Percentiles rank a stretch among this genome's conserved stretches.
phyloP scores from a whole-genome alignment of 1,140 invertebrate genomes.

The Bathynomus jamesi region DNA sequence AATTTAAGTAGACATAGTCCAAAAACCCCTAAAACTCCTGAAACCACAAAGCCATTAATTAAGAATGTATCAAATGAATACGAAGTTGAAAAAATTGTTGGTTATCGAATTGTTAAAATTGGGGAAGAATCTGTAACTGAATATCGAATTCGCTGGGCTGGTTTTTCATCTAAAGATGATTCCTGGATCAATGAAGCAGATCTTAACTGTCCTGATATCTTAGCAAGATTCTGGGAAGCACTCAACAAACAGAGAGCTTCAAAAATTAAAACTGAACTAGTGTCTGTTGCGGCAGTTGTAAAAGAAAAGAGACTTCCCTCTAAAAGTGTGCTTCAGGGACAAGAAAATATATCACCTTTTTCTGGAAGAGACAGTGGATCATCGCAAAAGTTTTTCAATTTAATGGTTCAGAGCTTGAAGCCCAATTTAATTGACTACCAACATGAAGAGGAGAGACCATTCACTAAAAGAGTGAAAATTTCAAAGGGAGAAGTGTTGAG shows the following conservation, averaged over 20 bases:
- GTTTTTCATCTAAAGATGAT: slow-evolving; percentile 14
- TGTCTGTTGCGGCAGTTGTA: too few relatives aligned
- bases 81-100: slow-evolving; percentile 27
- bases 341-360: neutral
- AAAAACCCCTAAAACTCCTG: neutral
- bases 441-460: neutral
- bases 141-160: slow-evolving; percentile 24
- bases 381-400: neutral
- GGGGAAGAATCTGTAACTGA: neutral
- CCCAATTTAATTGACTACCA: neutral
- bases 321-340: too few relatives aligned
- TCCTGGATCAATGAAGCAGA: slow-evolving; percentile 29
- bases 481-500: slow-evolving; percentile 16
- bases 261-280: neutral
- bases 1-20: neutral
- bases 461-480: neutral
- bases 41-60: neutral
- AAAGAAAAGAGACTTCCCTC: neutral
- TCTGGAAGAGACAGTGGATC: neutral
- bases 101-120: slow-evolving; percentile 9
- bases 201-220: slow-evolving; percentile 14
- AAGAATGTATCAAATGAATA: slow-evolving; percentile 9
- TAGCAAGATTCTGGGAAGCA: slow-evolving; percentile 20
- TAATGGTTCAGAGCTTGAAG: neutral
- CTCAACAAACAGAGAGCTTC: neutral